Conservation (phyloP, 2,797 vertebrate species). For the Gymnothorax javanicus region DNA sequence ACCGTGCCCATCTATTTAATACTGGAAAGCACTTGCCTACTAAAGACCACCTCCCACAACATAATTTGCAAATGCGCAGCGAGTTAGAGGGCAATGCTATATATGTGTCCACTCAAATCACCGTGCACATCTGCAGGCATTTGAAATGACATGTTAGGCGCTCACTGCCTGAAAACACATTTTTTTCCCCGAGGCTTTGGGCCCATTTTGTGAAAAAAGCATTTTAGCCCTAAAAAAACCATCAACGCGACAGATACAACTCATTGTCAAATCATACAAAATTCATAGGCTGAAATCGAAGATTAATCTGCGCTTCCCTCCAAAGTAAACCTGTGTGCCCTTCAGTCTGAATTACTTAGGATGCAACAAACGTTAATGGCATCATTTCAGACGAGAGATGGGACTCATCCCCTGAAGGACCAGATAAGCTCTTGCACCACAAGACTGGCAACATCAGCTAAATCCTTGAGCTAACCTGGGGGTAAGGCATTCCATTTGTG, state of each 20-base stretch:
- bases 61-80: background rate
- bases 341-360: conserved; percentile 7
- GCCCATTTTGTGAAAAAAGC: background rate
- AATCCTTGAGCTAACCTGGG: conserved; percentile 31
- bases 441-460: background rate
- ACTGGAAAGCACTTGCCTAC: background rate
- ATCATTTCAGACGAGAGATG: conserved; percentile 1
- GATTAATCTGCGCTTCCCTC: background rate
- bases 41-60: background rate
- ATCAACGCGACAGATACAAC: background rate
- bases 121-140: background rate
- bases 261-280: background rate
- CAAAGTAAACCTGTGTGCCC: conserved; percentile 16
- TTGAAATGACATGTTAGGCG: background rate
- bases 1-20: conserved; percentile 1
- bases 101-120: background rate
- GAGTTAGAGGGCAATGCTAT: background rate
- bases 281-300: background rate
- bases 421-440: background rate
- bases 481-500: background rate
- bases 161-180: background rate
- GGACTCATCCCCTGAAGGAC: background rate
- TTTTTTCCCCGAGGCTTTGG: background rate
- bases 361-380: conserved; percentile 8
- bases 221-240: background rate